These are phyloP conservation scores for Chromis chromis DNA, from an alignment of 2,797 vertebrate species.

Conservation along the genomic window DNA sequence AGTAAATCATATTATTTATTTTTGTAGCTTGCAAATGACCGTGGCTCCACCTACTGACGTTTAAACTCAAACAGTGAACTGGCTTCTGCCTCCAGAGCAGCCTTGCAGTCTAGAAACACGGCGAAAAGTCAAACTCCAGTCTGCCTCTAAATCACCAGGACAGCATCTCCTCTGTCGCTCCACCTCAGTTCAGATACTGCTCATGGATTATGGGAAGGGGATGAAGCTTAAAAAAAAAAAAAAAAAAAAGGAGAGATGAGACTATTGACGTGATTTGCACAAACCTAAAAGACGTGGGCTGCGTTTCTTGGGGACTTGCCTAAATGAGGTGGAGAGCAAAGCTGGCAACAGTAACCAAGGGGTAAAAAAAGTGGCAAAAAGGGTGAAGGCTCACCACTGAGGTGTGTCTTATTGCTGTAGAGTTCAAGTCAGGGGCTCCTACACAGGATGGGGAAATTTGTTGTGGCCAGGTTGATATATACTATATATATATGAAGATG, in stretches of 20 bases:
- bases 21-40: conserved; percentile 27
- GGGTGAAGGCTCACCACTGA: conserved; percentile 85
- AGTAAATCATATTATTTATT: conserved; percentile 55
- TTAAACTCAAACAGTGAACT: conserved; percentile 16
- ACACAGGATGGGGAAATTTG: conserved; percentile 14
- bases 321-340: conserved; percentile 47
- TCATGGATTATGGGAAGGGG: conserved; percentile 68
- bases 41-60: conserved; percentile 29
- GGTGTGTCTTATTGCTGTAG: conserved; percentile 76
- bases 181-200: conserved; percentile 69
- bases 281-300: conserved; percentile 86
- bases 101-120: conserved; percentile 22
- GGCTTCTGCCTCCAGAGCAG: conserved; percentile 34
- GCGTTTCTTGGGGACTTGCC: conserved; percentile 75
- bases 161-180: conserved; percentile 25
- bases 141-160: conserved; percentile 29
- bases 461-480: background rate
- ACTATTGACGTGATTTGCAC: conserved; percentile 92
- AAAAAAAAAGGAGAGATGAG: conserved; percentile 49
- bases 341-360: conserved; percentile 79
- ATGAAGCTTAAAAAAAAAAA: conserved; percentile 53
- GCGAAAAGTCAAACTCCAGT: conserved; percentile 22
- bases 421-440: conserved; percentile 76
- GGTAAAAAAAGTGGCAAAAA: conserved; percentile 81
- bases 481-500: conserved; percentile 13